These are phyloP conservation scores for Nowickia ferox DNA, from an alignment of 2,888 invertebrate species.

Conservation along the genomic window DNA sequence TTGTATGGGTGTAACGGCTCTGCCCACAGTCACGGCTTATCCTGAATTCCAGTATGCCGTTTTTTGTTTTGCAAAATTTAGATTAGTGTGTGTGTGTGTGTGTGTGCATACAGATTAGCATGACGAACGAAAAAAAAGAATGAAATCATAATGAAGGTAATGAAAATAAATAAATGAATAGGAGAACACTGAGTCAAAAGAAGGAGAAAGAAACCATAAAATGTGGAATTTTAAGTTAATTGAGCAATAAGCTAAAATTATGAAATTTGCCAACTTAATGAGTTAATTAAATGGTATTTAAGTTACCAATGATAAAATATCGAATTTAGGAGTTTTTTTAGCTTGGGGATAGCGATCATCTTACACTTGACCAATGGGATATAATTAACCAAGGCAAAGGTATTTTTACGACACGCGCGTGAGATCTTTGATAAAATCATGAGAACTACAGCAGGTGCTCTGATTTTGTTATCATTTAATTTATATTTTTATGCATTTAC, in stretches of 20 bases:
- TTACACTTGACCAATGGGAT: constrained; percentile 41
- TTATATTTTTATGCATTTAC: constrained; percentile 60
- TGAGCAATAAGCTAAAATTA: constrained; percentile 70
- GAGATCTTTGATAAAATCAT: constrained; percentile 18
- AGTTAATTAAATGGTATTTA: constrained; percentile 69
- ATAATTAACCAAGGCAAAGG: constrained; percentile 17
- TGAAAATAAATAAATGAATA: constrained; percentile 28
- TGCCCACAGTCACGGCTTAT: constrained; percentile 40
- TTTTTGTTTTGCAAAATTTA: not conserved
- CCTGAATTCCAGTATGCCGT: constrained; percentile 29
- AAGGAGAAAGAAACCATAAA: constrained; percentile 60
- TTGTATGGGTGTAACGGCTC: constrained; percentile 47
- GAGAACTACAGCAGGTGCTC: constrained; percentile 47
- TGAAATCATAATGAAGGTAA: constrained; percentile 34
- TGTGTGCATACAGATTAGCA: constrained; percentile 56
- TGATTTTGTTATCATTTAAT: constrained; percentile 52
- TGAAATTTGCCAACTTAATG: constrained; percentile 70
- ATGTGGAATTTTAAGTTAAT: constrained; percentile 70
- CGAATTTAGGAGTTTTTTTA: constrained; percentile 53
- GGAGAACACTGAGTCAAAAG: constrained; percentile 4
- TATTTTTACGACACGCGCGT: constrained; percentile 45
- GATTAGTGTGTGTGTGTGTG: not conserved
- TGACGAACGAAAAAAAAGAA: constrained; percentile 11
- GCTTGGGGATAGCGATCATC: constrained; percentile 33
- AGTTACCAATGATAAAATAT: constrained; percentile 70